A percentile compares a stretch with the other conserved stretches of the same genome.
Evolutionary conservation across 2,797 vertebrate genomes (phyloP).

Genomic region (Yasuhikotakia modesta): DNA sequence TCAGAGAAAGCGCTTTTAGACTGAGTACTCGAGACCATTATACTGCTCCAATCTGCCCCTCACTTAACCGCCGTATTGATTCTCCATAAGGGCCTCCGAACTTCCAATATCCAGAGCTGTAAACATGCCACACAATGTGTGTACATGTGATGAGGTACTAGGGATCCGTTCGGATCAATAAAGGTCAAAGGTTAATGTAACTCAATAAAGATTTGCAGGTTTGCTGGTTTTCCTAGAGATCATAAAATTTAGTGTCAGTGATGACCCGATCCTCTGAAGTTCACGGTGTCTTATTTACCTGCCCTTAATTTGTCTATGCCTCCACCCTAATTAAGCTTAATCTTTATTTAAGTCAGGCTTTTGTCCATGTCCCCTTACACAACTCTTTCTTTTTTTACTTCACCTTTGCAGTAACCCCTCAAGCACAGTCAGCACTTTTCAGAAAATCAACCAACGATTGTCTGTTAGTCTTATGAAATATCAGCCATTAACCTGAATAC

Average conservation of each 20-base stretch:
- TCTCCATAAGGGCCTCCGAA: constrained; percentile 60
- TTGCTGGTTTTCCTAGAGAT: constrained; percentile 14
- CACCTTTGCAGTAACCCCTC: background rate
- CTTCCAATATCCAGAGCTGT: constrained; percentile 69
- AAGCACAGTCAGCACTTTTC: no score
- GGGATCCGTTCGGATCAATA: constrained; percentile 66
- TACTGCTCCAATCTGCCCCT: constrained; percentile 56
- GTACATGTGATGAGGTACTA: constrained; percentile 30
- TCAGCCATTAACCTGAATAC: no score
- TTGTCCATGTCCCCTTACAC: background rate
- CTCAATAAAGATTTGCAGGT: constrained; percentile 40
- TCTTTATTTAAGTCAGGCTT: background rate
- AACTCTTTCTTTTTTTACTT: background rate
- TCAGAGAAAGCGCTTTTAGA: constrained; percentile 51
- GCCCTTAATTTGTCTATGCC: background rate
- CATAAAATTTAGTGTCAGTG: background rate
- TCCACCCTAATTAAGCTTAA: background rate
- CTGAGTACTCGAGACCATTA: constrained; percentile 60
- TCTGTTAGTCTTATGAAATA: no score
- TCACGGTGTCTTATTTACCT: constrained; percentile 15
- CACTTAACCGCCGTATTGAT: constrained; percentile 61
- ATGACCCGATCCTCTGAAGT: constrained; percentile 9
- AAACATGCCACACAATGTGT: constrained; percentile 53
- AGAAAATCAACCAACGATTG: no score
- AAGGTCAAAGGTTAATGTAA: constrained; percentile 77